Evolutionary conservation across 2,888 invertebrate genomes (phyloP).

Genomic region (Macrosoma leucophasiata): DNA sequence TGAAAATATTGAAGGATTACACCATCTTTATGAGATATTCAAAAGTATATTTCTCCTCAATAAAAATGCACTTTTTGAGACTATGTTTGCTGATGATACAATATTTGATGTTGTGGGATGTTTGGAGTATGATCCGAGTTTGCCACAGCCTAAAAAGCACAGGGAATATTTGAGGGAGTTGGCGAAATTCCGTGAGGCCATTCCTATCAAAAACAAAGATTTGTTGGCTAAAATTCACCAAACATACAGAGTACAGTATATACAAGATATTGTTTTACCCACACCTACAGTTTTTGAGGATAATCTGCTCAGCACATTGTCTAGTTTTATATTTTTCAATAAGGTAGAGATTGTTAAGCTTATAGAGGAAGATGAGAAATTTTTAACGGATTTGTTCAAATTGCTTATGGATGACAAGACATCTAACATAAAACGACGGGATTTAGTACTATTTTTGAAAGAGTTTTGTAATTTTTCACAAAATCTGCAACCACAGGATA

Average conservation of each 20-base stretch:
- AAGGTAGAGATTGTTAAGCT: conserved; percentile 99
- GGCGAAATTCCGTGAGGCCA: conserved; percentile 93
- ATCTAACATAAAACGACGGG: conserved; percentile 88
- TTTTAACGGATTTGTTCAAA: conserved; percentile 95
- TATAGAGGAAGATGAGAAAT: conserved; percentile 98
- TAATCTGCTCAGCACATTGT: conserved; percentile 97
- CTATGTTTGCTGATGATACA: conserved; percentile 97
- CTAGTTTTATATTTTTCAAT: conserved; percentile 99
- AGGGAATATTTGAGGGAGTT: conserved; percentile 95
- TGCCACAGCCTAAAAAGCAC: conserved; percentile 91
- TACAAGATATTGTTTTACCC: conserved; percentile 98
- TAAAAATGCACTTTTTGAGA: conserved; percentile 97
- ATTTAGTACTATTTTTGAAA: conserved; percentile 97
- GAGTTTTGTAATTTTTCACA: conserved; percentile 99
- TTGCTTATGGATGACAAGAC: conserved; percentile 93
- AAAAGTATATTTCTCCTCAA: conserved; percentile 99
- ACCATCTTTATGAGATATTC: conserved; percentile 97
- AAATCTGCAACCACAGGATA: conserved; percentile 96
- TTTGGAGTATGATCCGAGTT: conserved; percentile 96
- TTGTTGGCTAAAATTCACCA: conserved; percentile 99
- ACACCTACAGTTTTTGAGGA: conserved; percentile 99
- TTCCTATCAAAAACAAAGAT: conserved; percentile 96
- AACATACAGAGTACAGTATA: conserved; percentile 99
- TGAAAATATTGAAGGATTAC: conserved; percentile 95
- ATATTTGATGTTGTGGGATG: conserved; percentile 99